These are phyloP conservation scores for Dipodomys stephensi DNA, from an alignment of 2,113 vertebrate genomes.

Conservation along the genomic window DNA sequence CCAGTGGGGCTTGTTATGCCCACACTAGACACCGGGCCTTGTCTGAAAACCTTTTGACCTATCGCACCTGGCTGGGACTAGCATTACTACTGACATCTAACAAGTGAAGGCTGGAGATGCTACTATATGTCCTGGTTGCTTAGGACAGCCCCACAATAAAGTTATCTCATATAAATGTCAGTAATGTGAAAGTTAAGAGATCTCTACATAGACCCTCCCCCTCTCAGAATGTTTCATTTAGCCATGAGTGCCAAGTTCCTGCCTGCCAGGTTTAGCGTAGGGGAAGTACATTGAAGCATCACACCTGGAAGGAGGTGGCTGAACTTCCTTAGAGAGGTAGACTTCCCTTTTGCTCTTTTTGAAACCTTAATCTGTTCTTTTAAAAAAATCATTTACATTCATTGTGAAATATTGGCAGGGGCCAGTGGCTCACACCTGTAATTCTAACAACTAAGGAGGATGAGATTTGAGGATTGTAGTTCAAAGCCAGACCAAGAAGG, in stretches of 20 bases:
- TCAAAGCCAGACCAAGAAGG: too few relatives aligned
- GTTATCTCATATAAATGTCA: neutral
- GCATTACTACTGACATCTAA: neutral
- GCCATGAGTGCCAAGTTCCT: neutral
- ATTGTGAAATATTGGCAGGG: neutral
- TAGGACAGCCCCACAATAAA: neutral
- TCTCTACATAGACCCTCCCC: neutral
- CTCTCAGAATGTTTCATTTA: neutral
- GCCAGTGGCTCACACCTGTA: too few relatives aligned
- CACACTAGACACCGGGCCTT: neutral
- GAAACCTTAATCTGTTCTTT: neutral
- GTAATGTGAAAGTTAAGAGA: neutral
- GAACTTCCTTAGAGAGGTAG: neutral
- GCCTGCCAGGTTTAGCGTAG: neutral
- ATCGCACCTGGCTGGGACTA: neutral
- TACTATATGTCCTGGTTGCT: neutral
- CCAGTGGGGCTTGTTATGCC: neutral
- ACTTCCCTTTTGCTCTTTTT: neutral
- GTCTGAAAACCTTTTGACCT: neutral
- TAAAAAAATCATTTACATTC: constrained; percentile 19
- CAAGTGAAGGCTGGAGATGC: neutral
- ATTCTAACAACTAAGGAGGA: too few relatives aligned
- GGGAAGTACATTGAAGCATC: neutral
- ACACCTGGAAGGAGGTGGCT: neutral
- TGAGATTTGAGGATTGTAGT: too few relatives aligned